These are phyloP conservation scores for Ceratothoa steindachneri DNA, from an alignment of 2,888 invertebrate genomes.

Conservation along the genomic window DNA sequence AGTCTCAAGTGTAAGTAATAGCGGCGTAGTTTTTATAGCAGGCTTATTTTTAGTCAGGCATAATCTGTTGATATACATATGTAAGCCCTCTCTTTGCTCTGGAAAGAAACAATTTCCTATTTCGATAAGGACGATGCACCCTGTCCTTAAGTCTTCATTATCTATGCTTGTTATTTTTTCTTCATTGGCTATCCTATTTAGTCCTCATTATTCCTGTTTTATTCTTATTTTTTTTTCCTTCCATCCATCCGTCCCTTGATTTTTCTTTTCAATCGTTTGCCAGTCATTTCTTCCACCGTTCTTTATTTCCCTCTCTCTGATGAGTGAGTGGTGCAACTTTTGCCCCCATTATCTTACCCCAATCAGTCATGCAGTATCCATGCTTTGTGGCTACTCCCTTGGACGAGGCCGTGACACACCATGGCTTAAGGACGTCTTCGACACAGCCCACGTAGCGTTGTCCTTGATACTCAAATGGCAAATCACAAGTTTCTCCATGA, in stretches of 20 bases:
- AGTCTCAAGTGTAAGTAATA: too few relatives aligned
- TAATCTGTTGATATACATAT: too few relatives aligned
- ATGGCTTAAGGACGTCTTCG: background rate
- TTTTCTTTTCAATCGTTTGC: background rate
- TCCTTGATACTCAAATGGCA: slow-evolving; percentile 14
- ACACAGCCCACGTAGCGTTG: background rate
- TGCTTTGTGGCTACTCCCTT: background rate
- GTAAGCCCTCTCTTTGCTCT: too few relatives aligned
- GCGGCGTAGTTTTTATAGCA: too few relatives aligned
- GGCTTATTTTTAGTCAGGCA: too few relatives aligned
- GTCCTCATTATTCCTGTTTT: background rate
- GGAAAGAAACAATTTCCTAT: too few relatives aligned
- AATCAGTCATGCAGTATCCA: slow-evolving; percentile 17
- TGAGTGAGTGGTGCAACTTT: too few relatives aligned
- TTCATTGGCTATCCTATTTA: background rate
- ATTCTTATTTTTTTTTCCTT: background rate
- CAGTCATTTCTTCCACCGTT: background rate
- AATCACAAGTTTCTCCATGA: background rate
- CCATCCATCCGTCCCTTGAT: background rate
- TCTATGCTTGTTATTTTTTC: background rate
- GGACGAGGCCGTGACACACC: slow-evolving; percentile 14
- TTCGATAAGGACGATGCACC: too few relatives aligned
- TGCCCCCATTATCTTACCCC: too few relatives aligned
- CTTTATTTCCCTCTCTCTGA: background rate
- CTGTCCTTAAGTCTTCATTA: too few relatives aligned